A percentile compares a stretch with the other conserved stretches of the same genome.
Evolutionary conservation across 2,888 invertebrate genomes (phyloP).

Genomic region (Digitonthophagus gazella): DNA sequence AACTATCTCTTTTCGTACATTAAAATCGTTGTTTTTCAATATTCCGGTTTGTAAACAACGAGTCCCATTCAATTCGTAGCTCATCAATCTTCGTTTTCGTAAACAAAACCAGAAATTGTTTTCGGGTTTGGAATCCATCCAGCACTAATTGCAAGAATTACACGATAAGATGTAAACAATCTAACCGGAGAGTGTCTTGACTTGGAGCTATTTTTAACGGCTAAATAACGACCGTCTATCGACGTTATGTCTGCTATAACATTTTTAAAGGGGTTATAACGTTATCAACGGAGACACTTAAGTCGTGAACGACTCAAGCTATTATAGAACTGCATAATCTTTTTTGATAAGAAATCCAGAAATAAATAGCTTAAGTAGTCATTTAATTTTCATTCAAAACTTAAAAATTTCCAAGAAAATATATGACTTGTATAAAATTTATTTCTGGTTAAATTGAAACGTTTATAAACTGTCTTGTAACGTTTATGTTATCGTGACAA

Average conservation of each 20-base stretch:
- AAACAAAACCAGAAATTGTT: neutral
- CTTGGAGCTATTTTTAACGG: neutral
- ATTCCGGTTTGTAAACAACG: neutral
- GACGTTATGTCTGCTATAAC: neutral
- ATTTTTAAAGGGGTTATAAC: slow-evolving; percentile 14
- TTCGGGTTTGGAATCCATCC: neutral
- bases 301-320: neutral
- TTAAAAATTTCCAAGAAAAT: no score
- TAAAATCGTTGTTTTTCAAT: neutral
- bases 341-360: neutral
- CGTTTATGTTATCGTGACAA: neutral
- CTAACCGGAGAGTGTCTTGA: neutral
- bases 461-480: neutral
- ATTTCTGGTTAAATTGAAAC: neutral
- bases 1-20: no score
- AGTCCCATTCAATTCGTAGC: neutral
- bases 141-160: neutral
- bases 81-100: neutral
- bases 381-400: neutral
- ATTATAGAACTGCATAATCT: neutral
- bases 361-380: neutral
- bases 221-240: neutral
- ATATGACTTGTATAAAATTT: neutral
- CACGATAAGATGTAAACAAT: neutral
- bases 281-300: slow-evolving; percentile 12